These are phyloP conservation scores for Oreochromis tanganicae DNA, from an alignment of 2,113 vertebrate species.

Conservation along the genomic window DNA sequence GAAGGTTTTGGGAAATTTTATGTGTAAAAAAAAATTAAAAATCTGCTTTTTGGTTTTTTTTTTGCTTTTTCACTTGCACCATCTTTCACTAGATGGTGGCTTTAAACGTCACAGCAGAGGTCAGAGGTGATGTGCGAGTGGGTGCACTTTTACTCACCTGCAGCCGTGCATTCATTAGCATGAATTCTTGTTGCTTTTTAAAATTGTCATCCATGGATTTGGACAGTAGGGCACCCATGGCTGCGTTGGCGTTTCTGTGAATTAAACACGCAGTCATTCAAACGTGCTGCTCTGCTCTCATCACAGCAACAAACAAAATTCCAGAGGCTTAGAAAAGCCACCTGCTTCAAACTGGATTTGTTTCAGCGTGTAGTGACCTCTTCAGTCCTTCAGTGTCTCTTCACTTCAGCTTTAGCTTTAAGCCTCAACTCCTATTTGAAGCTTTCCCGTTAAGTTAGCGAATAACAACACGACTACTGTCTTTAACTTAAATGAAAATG, in stretches of 20 bases:
- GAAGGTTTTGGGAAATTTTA: background rate
- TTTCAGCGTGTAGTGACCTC: background rate
- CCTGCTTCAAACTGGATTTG: background rate
- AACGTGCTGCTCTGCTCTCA: background rate
- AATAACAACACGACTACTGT: background rate
- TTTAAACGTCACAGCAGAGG: background rate
- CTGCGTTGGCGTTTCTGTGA: background rate
- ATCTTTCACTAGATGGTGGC: background rate
- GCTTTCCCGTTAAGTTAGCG: background rate
- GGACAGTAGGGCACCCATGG: constrained; percentile 81
- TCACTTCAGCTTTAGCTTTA: background rate
- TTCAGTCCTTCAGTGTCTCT: background rate
- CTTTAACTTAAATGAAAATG: background rate
- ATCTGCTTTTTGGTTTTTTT: background rate
- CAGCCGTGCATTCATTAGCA: constrained; percentile 73
- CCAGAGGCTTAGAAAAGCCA: background rate
- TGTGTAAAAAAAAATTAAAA: background rate
- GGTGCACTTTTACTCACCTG: constrained; percentile 60
- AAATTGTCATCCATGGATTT: constrained; percentile 80
- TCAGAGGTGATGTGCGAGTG: background rate
- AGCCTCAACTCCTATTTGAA: background rate
- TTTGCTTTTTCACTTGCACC: background rate
- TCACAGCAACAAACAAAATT: background rate
- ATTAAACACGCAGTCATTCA: background rate
- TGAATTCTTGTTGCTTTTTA: constrained; percentile 81